Evolutionary conservation across 2,113 vertebrate genomes (phyloP), one percentile per base, ranked within the genome.

Genomic region (Hippopotamus amphibius): DNA sequence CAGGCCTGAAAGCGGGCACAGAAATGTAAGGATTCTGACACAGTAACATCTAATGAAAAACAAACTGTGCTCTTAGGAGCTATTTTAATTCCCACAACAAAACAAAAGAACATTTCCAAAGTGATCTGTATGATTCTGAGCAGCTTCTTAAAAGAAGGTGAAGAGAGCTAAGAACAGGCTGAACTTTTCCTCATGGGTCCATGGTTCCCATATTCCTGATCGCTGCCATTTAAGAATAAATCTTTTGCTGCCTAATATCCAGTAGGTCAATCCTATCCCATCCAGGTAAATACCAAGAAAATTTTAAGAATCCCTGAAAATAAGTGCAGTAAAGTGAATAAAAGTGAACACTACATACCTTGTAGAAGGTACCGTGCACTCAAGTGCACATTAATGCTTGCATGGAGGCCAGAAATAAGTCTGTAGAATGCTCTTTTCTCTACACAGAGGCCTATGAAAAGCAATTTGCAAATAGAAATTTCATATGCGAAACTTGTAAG

Each of bases 341-440:
- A 68, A 89, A 80, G 66, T 77, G 9, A 83, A 90, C 0, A 37
- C 74, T 53, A 97, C 98, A 98, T 97, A 99, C 99, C 99, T 97
- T 99, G 98, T 92, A 99, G 93, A 10, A 99, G 99, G 96, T 99
- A 99, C 80, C 99, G 98, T 97, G 99, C 99, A 10, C 99, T 99
- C 97, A 99, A 97, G 91, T 99, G 99, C 50, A 99, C 98, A 97
- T 99, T 99, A 97, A 99, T 99, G 98, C 99, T 99, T 72, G 99
- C 97, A 0, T 99, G 99, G 21, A 99, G 99, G 9, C 99, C 99
- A 7, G 99, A 99, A 90, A 99, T 98, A 17, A 99, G 99, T 37
- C 98, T 99, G 97, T 99, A 99, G 98, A 99, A 99, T 76, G 99
- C 99, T 96, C 99, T 98, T 97, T 99, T 99, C 98, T 99, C 99